Percentiles rank a stretch among this genome's conserved stretches.
Evolutionary conservation across 2,888 invertebrate genomes (phyloP).

Genomic region (Melanargia galathea): DNA sequence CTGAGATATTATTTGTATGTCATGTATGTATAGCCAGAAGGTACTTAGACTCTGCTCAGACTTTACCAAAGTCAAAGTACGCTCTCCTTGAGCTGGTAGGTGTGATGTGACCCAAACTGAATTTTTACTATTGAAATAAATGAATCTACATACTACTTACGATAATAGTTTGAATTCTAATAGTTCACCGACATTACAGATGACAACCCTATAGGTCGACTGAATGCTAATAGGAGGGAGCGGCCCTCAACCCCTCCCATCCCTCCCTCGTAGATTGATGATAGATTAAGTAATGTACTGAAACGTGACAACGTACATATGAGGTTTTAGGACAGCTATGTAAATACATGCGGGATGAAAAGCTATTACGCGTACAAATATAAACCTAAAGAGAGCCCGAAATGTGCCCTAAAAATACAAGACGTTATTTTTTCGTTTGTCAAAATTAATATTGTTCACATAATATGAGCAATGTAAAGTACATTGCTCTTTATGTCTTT

Average conservation of each 20-base stretch:
- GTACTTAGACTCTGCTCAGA: no score
- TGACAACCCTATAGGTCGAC: conserved; percentile 34
- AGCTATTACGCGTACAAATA: not conserved
- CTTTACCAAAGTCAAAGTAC: no score
- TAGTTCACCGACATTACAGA: not conserved
- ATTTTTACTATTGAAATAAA: no score
- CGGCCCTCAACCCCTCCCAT: conserved; percentile 40
- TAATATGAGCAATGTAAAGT: no score
- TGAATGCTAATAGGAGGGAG: conserved; percentile 46
- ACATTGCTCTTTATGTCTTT: no score
- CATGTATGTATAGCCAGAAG: no score
- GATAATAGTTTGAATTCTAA: not conserved
- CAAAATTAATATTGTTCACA: not conserved
- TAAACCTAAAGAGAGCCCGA: not conserved
- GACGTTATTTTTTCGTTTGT: not conserved
- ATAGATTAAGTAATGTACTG: conserved; percentile 53
- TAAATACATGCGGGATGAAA: not conserved
- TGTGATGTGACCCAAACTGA: no score
- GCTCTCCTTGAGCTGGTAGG: no score
- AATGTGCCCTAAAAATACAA: not conserved
- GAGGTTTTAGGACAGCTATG: not conserved
- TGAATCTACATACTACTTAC: not conserved
- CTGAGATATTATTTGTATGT: no score
- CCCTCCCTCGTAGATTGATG: conserved; percentile 52
- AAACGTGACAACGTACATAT: conserved; percentile 26